Conservation (phyloP, 2,797 vertebrate species). For the Myiotriccus ornatus region DNA sequence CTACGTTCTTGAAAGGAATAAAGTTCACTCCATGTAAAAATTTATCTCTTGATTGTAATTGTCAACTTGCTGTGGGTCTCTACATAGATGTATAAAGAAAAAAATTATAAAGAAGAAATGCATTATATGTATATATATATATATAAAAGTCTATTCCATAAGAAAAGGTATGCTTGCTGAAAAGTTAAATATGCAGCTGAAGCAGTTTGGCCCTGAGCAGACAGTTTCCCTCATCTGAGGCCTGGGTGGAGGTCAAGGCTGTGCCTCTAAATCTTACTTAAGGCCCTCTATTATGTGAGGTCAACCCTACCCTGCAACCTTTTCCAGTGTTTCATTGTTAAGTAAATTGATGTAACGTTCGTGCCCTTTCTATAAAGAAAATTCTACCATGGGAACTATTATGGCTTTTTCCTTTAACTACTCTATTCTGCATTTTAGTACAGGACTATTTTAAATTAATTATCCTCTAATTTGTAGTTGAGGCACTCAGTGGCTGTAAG, state of each 20-base stretch:
- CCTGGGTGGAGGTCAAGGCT: neutral
- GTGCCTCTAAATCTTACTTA: neutral
- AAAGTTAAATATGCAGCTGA: neutral
- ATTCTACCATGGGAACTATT: constrained; percentile 36
- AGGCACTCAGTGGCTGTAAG: constrained; percentile 22
- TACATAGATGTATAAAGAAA: neutral
- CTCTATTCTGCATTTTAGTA: constrained; percentile 16
- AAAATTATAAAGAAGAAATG: neutral
- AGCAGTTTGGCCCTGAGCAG: neutral
- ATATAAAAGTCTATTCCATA: neutral
- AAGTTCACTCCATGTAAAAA: neutral
- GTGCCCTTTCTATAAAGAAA: constrained; percentile 1
- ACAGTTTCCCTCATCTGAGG: neutral
- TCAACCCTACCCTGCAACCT: neutral
- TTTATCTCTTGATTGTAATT: neutral
- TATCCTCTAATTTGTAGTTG: constrained; percentile 39
- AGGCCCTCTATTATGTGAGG: neutral
- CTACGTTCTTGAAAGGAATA: neutral
- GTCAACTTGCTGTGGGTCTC: neutral
- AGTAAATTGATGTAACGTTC: neutral
- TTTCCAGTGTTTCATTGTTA: neutral
- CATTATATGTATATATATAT: neutral
- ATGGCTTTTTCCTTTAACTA: constrained; percentile 24
- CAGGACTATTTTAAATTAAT: constrained; percentile 53
- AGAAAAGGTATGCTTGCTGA: neutral